These are phyloP conservation scores for Neodiprion lecontei DNA, from an alignment of 1,140 invertebrate species.

Conservation along the genomic window DNA sequence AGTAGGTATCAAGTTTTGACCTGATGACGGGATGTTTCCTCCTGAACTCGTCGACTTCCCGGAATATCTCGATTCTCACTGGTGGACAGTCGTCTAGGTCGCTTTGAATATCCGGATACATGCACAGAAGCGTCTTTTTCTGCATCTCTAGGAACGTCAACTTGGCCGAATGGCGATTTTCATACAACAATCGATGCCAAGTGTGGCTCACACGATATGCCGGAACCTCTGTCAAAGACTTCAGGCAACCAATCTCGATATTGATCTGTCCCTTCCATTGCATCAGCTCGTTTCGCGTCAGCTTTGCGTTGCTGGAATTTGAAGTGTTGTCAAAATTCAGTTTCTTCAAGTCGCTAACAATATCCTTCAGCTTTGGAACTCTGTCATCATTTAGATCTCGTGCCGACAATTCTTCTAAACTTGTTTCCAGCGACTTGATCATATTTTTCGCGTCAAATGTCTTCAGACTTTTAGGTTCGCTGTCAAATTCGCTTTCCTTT, in stretches of 20 bases:
- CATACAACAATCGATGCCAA: constrained; percentile 32
- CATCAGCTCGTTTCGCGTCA: constrained; percentile 30
- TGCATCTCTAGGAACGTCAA: constrained; percentile 46
- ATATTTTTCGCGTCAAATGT: neutral
- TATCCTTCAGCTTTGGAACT: neutral
- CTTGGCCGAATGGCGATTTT: constrained; percentile 39
- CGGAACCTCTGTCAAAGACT: constrained; percentile 25
- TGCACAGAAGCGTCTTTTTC: constrained; percentile 44
- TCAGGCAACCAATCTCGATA: constrained; percentile 45
- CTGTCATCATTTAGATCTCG: neutral
- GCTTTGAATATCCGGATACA: constrained; percentile 51
- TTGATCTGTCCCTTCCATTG: constrained; percentile 47
- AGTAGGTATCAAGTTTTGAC: constrained; percentile 36
- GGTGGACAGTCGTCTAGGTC: constrained; percentile 34
- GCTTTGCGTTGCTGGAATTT: constrained; percentile 23
- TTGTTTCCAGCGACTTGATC: constrained; percentile 11
- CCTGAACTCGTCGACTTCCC: constrained; percentile 50
- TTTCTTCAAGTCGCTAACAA: constrained; percentile 9
- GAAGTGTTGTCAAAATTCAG: constrained; percentile 10
- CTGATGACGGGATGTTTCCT: constrained; percentile 30
- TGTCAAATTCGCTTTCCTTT: constrained; percentile 2
- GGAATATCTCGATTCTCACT: constrained; percentile 40
- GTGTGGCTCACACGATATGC: constrained; percentile 31
- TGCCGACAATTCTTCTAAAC: neutral
- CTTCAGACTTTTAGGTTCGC: constrained; percentile 16